Base-by-base conservation (phyloP, 2,797 vertebrate species). In the Channallabes apus region DNA sequence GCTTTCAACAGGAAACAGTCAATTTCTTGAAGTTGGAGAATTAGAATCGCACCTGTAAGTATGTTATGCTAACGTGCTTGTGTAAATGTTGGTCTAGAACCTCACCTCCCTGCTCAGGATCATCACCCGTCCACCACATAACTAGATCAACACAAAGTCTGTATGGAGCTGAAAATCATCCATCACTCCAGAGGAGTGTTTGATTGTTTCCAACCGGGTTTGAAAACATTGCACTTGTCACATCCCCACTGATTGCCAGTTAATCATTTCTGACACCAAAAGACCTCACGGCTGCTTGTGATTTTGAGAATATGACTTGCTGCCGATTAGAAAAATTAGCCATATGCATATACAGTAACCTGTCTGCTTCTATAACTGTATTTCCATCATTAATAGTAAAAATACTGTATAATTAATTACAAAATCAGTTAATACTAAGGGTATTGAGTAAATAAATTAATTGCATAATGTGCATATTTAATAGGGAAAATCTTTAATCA, bases 1-100 rank as follows among this genome's bases (percentile, higher is more conserved):
- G 59, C 58, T 87, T 84, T 89, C 87, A 84, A 86, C 90, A 91
- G 91, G 88, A 90, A 91, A 86, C 46, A 71, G 82, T 58, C 82
- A 82, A 86, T 90, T 90, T 90, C 67, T 82, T 69, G 79, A 88
- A 54, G 73, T 85, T 82, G 84, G 85, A 87, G 80, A 88, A 83
- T 87, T 87, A 83, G 82, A 84, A 82, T 89, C 85, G 88, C 68
- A 80, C 61, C 84, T 56, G 59, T 88, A 87, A 88, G 80, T 88
- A 82, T 88, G 88, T 89, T 88, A 75, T 86, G 77, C 77, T 89
- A 88, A 85, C 71, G 2, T 59, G 83, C 85, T 87, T 89, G 87
- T 87, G 54, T 89, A 86, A 89, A 89, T 83, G 84, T 56, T 73
- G 67, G 73, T 68, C 84, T 61, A 72, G 82, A 73, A 85, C 87